Evolutionary conservation across 2,113 vertebrate species (phyloP).

Genomic region (Heptranchias perlo): DNA sequence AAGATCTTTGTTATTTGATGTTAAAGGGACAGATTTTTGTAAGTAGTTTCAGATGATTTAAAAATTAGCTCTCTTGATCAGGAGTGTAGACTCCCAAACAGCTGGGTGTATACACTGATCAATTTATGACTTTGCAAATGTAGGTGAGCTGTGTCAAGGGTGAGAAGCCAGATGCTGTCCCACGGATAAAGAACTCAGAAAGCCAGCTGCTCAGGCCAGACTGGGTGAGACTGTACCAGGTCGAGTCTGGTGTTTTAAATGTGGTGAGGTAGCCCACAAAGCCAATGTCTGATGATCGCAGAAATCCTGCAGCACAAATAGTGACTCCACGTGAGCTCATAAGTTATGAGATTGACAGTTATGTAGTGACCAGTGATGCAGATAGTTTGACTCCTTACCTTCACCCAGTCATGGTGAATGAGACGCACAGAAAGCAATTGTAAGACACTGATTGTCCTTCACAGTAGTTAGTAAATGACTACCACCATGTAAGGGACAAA

Average conservation of each 20-base stretch:
- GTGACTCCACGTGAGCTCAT: background rate
- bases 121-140: background rate
- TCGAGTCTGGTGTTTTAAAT: background rate
- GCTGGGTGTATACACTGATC: background rate
- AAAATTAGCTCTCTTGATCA: background rate
- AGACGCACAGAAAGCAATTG: background rate
- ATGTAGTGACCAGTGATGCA: background rate
- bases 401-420: background rate
- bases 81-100: background rate
- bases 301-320: background rate
- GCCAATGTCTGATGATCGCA: background rate
- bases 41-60: background rate
- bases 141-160: background rate
- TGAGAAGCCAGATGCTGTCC: background rate
- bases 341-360: background rate
- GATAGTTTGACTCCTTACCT: background rate
- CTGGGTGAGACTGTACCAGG: background rate
- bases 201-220: background rate
- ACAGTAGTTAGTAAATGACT: background rate
- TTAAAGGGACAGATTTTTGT: background rate
- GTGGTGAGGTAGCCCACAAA: too few species aligned
- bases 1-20: background rate
- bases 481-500: background rate
- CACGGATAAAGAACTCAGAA: background rate
- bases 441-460: background rate